phyloP scores from a whole-genome alignment of 2,888 invertebrate genomes.

The Drosophila ezoana region DNA sequence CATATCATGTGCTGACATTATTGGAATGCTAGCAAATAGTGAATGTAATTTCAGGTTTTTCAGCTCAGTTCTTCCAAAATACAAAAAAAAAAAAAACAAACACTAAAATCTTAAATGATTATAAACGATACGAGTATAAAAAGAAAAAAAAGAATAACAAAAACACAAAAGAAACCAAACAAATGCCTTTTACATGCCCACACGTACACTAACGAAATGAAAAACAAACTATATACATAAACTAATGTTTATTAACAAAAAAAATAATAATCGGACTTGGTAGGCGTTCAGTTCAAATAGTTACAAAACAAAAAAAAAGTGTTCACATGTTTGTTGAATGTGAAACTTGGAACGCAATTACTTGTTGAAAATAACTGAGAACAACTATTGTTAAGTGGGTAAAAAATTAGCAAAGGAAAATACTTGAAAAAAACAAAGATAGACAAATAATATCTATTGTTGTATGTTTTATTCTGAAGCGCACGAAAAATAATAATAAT shows the following conservation, averaged over 20 bases:
- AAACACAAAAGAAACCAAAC: constrained; percentile 71
- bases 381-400: constrained; percentile 54
- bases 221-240: constrained; percentile 27
- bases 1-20: constrained; percentile 54
- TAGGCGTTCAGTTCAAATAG: constrained; percentile 30
- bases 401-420: constrained; percentile 36
- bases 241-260: constrained; percentile 46
- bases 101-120: constrained; percentile 32
- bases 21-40: constrained; percentile 49
- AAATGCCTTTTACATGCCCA: constrained; percentile 82
- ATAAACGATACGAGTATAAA: constrained; percentile 30
- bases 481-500: constrained; percentile 58
- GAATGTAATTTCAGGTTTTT: constrained; percentile 67
- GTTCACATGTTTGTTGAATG: constrained; percentile 58
- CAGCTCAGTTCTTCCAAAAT: constrained; percentile 70
- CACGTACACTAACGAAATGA: constrained; percentile 68
- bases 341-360: constrained; percentile 53
- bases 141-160: not conserved
- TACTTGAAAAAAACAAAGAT: constrained; percentile 18
- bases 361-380: constrained; percentile 46
- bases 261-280: constrained; percentile 25
- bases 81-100: constrained; percentile 23
- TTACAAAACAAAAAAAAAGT: not conserved
- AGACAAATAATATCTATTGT: constrained; percentile 61
- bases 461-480: constrained; percentile 76